Percentiles rank a stretch among this genome's conserved stretches.
Evolutionary conservation across 2,113 vertebrate species (phyloP).

Genomic region (Oryzias woworae): DNA sequence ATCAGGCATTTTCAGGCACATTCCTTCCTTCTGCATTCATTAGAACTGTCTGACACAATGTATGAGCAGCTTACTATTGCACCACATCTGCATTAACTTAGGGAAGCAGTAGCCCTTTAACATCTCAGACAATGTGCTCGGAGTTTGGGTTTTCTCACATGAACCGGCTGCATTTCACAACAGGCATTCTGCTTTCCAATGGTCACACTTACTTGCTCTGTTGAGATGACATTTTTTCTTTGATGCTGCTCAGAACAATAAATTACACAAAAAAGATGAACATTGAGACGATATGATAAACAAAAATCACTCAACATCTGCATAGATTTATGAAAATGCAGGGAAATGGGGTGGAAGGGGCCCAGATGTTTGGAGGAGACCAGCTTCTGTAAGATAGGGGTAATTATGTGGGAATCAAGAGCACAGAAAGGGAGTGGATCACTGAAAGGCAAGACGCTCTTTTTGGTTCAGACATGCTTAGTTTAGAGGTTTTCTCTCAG

Average conservation of each 20-base stretch:
- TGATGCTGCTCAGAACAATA: conserved; percentile 96
- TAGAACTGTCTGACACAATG: conserved; percentile 8
- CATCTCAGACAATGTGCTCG: conserved; percentile 75
- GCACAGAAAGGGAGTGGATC: conserved; percentile 10
- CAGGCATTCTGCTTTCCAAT: conserved; percentile 83
- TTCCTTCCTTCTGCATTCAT: conserved; percentile 67
- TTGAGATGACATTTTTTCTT: conserved; percentile 95
- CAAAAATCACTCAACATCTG: conserved; percentile 4
- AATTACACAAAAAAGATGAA: conserved; percentile 88
- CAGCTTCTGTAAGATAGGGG: conserved; percentile 27
- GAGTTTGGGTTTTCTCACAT: conserved; percentile 85
- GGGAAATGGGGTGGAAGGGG: conserved; percentile 8
- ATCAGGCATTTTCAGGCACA: conserved; percentile 64
- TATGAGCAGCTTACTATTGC: conserved; percentile 20
- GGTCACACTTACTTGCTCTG: conserved; percentile 96
- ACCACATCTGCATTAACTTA: conserved; percentile 29
- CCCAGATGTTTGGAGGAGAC: conserved; percentile 23
- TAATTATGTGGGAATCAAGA: conserved; percentile 33
- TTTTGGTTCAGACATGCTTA: conserved; percentile 54
- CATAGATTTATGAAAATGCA: conserved; percentile 13
- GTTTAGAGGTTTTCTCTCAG: conserved; percentile 5
- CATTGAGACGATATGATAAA: conserved; percentile 80
- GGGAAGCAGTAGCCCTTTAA: conserved; percentile 35
- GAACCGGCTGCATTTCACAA: conserved; percentile 82
- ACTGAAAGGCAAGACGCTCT: conserved; percentile 15